A percentile compares a stretch with the other conserved stretches of the same genome.
Evolutionary conservation across 2,888 invertebrate species (phyloP).

Genomic region (Agrotis puta): DNA sequence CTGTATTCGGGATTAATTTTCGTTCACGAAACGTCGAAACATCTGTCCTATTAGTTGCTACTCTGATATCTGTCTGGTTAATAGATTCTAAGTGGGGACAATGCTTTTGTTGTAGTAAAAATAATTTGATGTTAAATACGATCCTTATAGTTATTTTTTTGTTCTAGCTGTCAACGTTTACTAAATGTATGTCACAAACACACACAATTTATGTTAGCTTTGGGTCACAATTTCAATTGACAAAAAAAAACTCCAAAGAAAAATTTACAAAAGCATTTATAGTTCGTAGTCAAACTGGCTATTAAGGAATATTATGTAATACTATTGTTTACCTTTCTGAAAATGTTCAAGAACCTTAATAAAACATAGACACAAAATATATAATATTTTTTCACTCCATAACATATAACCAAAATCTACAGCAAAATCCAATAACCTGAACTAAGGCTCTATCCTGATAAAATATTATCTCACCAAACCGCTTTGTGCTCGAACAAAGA

Average conservation of each 20-base stretch:
- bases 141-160: background rate
- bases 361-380: background rate
- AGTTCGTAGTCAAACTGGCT: background rate
- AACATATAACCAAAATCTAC: slow-evolving; percentile 1
- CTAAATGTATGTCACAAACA: no score
- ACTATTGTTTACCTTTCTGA: no score
- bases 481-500: slow-evolving; percentile 72
- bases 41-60: slow-evolving; percentile 82
- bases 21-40: slow-evolving; percentile 77
- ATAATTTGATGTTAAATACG: slow-evolving; percentile 7
- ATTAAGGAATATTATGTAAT: no score
- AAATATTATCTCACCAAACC: slow-evolving; percentile 77
- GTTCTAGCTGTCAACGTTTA: no score
- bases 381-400: background rate
- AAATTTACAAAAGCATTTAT: background rate
- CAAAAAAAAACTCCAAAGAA: no score
- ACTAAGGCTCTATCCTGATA: slow-evolving; percentile 71
- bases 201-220: no score
- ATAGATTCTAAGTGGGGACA: slow-evolving; percentile 61
- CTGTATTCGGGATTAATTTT: slow-evolving; percentile 83
- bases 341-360: no score
- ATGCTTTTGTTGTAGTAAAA: slow-evolving; percentile 27
- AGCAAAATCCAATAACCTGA: slow-evolving; percentile 26
- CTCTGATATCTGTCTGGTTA: slow-evolving; percentile 64
- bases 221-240: no score